These are phyloP conservation scores for Oryzias melastigma DNA, from an alignment of 2,113 vertebrate species.

Conservation along the genomic window DNA sequence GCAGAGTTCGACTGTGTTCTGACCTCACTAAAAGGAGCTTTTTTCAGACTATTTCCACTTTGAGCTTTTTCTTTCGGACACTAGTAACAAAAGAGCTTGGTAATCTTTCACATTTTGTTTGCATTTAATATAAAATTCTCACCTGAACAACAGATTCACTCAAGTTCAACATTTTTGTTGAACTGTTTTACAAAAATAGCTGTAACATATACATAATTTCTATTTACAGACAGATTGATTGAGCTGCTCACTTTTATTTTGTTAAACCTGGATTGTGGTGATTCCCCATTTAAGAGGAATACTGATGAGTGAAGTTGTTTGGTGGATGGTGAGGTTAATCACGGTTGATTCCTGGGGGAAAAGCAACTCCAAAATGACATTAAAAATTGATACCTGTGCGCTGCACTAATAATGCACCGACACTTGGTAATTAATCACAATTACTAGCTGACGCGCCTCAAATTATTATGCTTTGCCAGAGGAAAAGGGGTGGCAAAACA, in stretches of 20 bases:
- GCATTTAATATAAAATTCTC: neutral
- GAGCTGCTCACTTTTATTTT: constrained; percentile 19
- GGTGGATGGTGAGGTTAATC: constrained; percentile 71
- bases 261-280: constrained; percentile 12
- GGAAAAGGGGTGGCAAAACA: constrained; percentile 72
- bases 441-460: constrained; percentile 71
- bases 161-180: neutral
- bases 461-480: constrained; percentile 73
- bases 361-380: constrained; percentile 57
- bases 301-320: constrained; percentile 48
- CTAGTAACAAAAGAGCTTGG: neutral
- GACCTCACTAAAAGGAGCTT: constrained; percentile 1
- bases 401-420: constrained; percentile 64
- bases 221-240: neutral
- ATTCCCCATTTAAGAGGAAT: constrained; percentile 35
- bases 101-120: neutral
- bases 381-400: constrained; percentile 78
- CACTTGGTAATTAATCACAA: constrained; percentile 79
- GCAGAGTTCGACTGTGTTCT: constrained; percentile 11
- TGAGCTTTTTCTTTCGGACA: neutral
- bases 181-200: neutral
- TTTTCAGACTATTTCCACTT: neutral
- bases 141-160: too few species aligned
- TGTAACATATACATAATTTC: neutral
- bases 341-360: constrained; percentile 62